Percentiles rank a stretch among this genome's conserved stretches.
These are phyloP conservation scores for Heliconius ismenius DNA, from an alignment of 2,888 invertebrate genomes.

Conservation along the genomic window DNA sequence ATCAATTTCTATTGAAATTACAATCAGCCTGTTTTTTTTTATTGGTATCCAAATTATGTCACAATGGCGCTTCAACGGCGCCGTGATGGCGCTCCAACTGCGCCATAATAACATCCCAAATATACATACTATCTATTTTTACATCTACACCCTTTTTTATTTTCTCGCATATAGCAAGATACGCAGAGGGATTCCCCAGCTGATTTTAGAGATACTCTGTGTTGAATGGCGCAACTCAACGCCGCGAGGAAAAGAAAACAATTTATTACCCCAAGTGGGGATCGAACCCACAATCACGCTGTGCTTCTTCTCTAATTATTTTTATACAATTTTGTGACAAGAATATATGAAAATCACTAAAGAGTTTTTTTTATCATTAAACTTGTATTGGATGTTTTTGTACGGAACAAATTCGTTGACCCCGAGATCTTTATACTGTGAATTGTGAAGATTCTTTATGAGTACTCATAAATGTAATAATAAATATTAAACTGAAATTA, in stretches of 20 bases:
- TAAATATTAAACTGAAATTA: neutral
- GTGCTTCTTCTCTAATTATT: neutral
- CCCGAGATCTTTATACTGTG: conserved; percentile 12
- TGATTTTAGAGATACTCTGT: neutral
- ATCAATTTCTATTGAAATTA: neutral
- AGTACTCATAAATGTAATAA: neutral
- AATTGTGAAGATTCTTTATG: neutral
- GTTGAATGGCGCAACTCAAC: neutral
- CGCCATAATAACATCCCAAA: neutral
- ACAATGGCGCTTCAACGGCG: neutral
- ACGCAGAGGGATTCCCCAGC: neutral
- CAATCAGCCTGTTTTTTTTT: neutral
- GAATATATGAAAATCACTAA: neutral
- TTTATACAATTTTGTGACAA: neutral
- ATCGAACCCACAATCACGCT: neutral
- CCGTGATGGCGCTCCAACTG: neutral
- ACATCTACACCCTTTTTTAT: neutral
- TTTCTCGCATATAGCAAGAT: neutral
- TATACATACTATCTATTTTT: neutral
- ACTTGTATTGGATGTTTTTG: conserved; percentile 2
- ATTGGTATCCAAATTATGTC: neutral
- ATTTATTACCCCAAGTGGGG: neutral
- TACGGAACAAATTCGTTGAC: conserved; percentile 3
- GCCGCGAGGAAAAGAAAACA: neutral
- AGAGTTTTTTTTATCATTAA: neutral